Evolutionary conservation across 1,140 invertebrate species (phyloP).

Genomic region (Liolophura sinensis): DNA sequence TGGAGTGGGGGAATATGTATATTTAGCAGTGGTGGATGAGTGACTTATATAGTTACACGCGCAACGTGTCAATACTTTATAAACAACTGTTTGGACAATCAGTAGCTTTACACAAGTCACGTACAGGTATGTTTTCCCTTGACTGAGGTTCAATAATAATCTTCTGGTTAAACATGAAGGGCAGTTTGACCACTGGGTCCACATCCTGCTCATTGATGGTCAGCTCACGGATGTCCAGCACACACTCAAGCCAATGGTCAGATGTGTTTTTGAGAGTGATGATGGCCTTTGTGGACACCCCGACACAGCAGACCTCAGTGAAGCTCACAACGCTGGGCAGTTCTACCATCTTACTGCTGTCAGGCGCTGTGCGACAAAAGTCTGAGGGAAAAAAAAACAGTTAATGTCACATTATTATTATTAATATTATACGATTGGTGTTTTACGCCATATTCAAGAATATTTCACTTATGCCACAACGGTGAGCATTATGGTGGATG

Average conservation of each 20-base stretch:
- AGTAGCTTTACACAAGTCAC: slow-evolving; percentile 5
- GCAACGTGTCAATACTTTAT: too few species aligned
- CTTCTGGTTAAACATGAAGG: slow-evolving; percentile 40
- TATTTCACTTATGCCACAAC: too few species aligned
- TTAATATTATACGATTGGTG: too few species aligned
- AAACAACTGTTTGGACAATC: background rate
- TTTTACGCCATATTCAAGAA: too few species aligned
- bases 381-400: too few species aligned
- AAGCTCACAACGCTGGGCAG: slow-evolving; percentile 2
- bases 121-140: slow-evolving; percentile 33
- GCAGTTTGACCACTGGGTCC: slow-evolving; percentile 12
- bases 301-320: slow-evolving; percentile 36
- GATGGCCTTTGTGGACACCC: slow-evolving; percentile 24
- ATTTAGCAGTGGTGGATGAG: too few species aligned
- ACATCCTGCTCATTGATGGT: slow-evolving; percentile 22
- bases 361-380: too few species aligned
- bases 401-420: too few species aligned
- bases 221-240: slow-evolving; percentile 19
- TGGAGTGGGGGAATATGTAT: too few species aligned
- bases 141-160: slow-evolving; percentile 31
- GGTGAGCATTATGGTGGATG: too few species aligned
- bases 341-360: background rate
- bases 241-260: slow-evolving; percentile 30
- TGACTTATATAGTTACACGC: too few species aligned
- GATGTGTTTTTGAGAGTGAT: slow-evolving; percentile 36